Evolutionary conservation across 1,140 invertebrate genomes (phyloP).

Genomic region (Drosophila gunungcola): DNA sequence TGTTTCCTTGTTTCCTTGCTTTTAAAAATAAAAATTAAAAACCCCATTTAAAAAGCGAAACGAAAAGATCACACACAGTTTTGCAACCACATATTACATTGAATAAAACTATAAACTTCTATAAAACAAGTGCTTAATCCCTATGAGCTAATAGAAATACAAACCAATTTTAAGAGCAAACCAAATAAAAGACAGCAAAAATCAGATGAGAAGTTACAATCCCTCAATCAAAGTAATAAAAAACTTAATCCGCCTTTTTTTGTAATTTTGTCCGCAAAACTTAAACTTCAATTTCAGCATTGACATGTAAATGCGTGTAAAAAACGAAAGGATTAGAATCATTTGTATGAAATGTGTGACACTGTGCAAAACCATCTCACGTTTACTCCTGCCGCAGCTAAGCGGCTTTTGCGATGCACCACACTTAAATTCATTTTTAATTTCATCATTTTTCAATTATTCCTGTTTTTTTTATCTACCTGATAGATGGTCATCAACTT

Average conservation of each 20-base stretch:
- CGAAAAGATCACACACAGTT: too few relatives aligned
- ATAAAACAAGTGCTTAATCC: too few relatives aligned
- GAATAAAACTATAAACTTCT: too few relatives aligned
- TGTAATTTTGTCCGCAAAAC: not conserved
- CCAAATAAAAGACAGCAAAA: not conserved
- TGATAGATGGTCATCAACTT: not conserved
- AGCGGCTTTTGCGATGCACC: slow-evolving; percentile 46
- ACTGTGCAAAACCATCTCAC: slow-evolving; percentile 26
- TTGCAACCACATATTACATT: too few relatives aligned
- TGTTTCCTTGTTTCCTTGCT: too few relatives aligned
- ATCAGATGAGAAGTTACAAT: not conserved
- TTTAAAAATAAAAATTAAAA: too few relatives aligned
- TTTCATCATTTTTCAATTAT: slow-evolving; percentile 50
- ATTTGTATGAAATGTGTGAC: not conserved
- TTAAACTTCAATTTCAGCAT: not conserved
- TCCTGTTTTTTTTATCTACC: slow-evolving; percentile 2
- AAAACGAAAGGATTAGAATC: slow-evolving; percentile 26
- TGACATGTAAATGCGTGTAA: not conserved
- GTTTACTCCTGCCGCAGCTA: slow-evolving; percentile 23
- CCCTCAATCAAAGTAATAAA: not conserved
- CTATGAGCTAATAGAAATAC: not conserved
- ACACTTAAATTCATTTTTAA: slow-evolving; percentile 50
- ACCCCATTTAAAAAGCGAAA: too few relatives aligned
- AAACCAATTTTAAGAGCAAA: not conserved
- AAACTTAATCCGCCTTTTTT: slow-evolving; percentile 10